phyloP scores from a whole-genome alignment of 2,113 vertebrate species.

The Sylvicapra grimmia region DNA sequence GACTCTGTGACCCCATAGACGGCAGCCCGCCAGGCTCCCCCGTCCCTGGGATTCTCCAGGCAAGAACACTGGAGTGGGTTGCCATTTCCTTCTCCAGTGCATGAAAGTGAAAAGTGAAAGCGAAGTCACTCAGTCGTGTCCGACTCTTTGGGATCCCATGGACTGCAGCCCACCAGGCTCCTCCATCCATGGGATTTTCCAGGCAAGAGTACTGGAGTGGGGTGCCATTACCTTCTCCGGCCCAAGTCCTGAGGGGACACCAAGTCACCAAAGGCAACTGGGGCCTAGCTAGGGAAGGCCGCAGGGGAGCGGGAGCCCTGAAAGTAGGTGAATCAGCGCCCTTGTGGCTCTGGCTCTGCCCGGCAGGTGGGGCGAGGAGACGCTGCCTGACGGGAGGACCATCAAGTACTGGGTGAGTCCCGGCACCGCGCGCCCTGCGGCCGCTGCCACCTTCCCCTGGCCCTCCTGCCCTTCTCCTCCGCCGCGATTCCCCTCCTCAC shows the following conservation, averaged over 20 bases:
- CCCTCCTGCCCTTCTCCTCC: neutral
- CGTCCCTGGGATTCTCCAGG: too few species aligned
- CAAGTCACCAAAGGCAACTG: neutral
- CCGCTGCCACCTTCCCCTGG: rapidly evolving
- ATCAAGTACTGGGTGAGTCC: conserved; percentile 94
- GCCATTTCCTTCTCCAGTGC: too few species aligned
- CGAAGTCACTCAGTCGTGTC: too few species aligned
- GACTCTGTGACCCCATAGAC: too few species aligned
- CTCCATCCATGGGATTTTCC: too few species aligned
- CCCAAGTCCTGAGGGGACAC: neutral
- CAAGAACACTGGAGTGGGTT: too few species aligned
- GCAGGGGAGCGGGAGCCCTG: rapidly evolving
- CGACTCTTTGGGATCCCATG: too few species aligned
- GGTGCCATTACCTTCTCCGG: too few species aligned
- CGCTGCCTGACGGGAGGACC: conserved; percentile 78
- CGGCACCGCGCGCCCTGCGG: rapidly evolving
- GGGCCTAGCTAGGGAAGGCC: neutral
- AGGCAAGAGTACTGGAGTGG: too few species aligned
- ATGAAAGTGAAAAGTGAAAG: too few species aligned
- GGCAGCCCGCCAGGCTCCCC: too few species aligned
- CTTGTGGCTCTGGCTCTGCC: rapidly evolving
- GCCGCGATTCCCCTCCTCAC: neutral
- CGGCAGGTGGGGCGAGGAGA: conserved; percentile 93
- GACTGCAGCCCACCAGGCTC: too few species aligned
- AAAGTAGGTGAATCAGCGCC: neutral